Base-by-base conservation (phyloP, 2,888 invertebrate species). In the Plebejus anna region DNA sequence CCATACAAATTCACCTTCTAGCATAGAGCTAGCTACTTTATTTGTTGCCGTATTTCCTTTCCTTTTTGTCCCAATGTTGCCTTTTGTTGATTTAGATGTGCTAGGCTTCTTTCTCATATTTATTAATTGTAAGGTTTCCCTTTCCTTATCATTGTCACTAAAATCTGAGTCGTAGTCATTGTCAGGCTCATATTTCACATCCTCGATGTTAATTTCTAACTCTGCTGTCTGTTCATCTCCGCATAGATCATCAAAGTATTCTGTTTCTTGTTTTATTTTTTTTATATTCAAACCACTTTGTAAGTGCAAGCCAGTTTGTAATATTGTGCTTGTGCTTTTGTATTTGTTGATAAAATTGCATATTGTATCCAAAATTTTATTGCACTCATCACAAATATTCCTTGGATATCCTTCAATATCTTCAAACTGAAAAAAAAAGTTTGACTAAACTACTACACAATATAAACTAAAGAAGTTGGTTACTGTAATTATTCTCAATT, bases 1-100 rank as follows among this genome's bases (percentile, higher is more conserved):
- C 92, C 92, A 94, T 59, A 82, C 76, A 83, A 89, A 93, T 79
- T 89, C 88, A 70, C 90, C 90, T 85, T 93, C 93, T 81, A 92
- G 82, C 81, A 93, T 83, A 78, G 92, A 90, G 75, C 90, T 85
- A 72, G 91, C 91, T 78, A 91, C 85, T 81, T 84, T 89, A 80
- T 85, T 88, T 36, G 86, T 87, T 61, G 77, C 73, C 66, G 77
- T 79, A 57, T 76, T 78, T 76, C 79, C 78, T 32, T 81, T 66
- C 32, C 16, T 81, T 77, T 81, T 80, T 71, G 77, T 80, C 78
- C 71, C 70, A 76, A 57, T 78, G 78, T 4, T 73, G 77, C 77
- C 83, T 80, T 78, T 82, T 75, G 57, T 79, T 55, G 61, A 38
- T 73, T 78, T 79, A 66, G 75, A 75, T 57, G 57, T 16, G 42